Evolutionary conservation across 2,113 vertebrate genomes (phyloP), one percentile per base, ranked within the genome.

Genomic region (Rousettus leschenaultii): DNA sequence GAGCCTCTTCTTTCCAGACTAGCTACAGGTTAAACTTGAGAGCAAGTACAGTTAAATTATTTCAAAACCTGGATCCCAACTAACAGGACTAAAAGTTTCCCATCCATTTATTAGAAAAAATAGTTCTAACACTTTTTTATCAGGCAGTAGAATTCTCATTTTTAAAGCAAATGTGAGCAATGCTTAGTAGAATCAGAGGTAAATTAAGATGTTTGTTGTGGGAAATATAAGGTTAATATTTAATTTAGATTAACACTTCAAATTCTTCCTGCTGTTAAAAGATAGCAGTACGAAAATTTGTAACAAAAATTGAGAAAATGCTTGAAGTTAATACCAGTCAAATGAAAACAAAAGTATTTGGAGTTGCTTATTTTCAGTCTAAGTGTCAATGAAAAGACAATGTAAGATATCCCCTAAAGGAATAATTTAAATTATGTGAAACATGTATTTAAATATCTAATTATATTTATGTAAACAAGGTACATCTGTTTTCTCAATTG

Each of bases 321-420:
- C 10, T 88, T 89, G 19, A 70, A 86, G 87, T 68, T 87, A 94
- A 92, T 63, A 16, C 15, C 30, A 45, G 33, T 92, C 43, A 68
- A 94, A 77, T 22, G 53, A 5, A 55, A 90, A 48, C 51, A 66
- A 70, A 95, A 71, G 2, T 85, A 84, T 66, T 89, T 66, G 89
- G 40, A 89, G 66, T 51, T 61, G 88, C 57, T 82, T 96, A 68
- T 95, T 87, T 91, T 92, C 33, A 94, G 51, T 55, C 75, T 65
- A 71, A 77, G 9, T 84, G 43, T 95, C 51, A 79, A 43, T n/a
- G 40, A 87, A 94, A 84, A 63, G 28, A 89, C 43, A 73, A 83
- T 77, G 6, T 92, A 80, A 89, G 15, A 33, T 83, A 91, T 26
- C 18, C 22, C 19, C 33, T 71, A 65, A 53, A 53, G 26, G 28